Conservation (phyloP, 2,888 invertebrate species). For the Helicoverpa assulta region DNA sequence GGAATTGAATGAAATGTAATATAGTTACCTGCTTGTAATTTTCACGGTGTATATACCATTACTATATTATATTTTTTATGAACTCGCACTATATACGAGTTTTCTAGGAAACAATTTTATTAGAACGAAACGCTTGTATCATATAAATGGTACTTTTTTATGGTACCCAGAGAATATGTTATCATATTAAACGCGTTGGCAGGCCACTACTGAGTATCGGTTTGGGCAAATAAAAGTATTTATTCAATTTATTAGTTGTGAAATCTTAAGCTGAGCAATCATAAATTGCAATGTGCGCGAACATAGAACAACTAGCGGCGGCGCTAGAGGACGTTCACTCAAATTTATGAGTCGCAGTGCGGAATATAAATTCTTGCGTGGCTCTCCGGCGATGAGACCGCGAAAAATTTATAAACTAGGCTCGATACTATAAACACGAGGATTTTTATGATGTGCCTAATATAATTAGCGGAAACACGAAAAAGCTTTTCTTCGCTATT, state of each 20-base stretch:
- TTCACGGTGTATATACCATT: slow-evolving; percentile 48
- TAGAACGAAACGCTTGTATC: slow-evolving; percentile 53
- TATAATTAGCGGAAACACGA: slow-evolving; percentile 49
- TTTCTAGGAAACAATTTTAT: slow-evolving; percentile 61
- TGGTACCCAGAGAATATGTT: slow-evolving; percentile 59
- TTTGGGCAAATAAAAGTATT: slow-evolving; percentile 59
- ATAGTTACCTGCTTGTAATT: slow-evolving; percentile 60
- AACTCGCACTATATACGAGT: slow-evolving; percentile 20
- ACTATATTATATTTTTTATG: slow-evolving; percentile 55
- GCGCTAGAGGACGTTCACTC: slow-evolving; percentile 82
- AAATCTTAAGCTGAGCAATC: slow-evolving; percentile 82
- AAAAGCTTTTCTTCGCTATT: slow-evolving; percentile 44
- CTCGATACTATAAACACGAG: slow-evolving; percentile 54
- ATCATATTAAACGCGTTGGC: slow-evolving; percentile 62
- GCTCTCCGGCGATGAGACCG: slow-evolving; percentile 77
- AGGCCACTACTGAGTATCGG: slow-evolving; percentile 40
- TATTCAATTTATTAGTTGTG: slow-evolving; percentile 73
- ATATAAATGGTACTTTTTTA: slow-evolving; percentile 59
- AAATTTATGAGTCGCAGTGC: slow-evolving; percentile 89
- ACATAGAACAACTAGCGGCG: slow-evolving; percentile 82
- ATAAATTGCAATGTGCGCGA: slow-evolving; percentile 81
- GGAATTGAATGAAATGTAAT: slow-evolving; percentile 69
- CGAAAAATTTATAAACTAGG: slow-evolving; percentile 80
- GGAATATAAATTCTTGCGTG: slow-evolving; percentile 87
- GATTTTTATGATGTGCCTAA: slow-evolving; percentile 39